Conservation (phyloP, 2,797 vertebrate genomes). For the Glossophaga mutica region DNA sequence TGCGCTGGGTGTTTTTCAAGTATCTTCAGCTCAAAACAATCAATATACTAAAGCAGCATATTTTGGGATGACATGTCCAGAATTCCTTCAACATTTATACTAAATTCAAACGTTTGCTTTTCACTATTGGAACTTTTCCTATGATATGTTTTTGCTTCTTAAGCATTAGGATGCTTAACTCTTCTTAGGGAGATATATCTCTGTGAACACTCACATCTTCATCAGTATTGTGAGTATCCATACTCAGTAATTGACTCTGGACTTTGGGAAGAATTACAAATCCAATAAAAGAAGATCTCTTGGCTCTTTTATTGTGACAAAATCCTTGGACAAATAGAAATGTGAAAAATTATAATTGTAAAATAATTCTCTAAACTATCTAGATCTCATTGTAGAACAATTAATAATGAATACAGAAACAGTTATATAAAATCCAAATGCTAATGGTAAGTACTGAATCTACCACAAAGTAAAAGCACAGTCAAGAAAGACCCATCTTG, state of each 20-base stretch:
- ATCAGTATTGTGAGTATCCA: not conserved
- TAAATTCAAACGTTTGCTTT: not conserved
- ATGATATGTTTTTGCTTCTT: not conserved
- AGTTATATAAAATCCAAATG: constrained; percentile 23
- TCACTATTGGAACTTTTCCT: not conserved
- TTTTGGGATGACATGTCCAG: not conserved
- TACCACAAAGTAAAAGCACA: constrained; percentile 25
- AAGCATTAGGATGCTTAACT: not conserved
- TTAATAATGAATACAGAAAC: constrained; percentile 44
- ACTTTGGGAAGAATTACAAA: constrained; percentile 22
- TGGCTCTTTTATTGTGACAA: constrained; percentile 30
- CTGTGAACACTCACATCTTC: not conserved
- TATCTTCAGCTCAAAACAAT: not conserved
- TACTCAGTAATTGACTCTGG: constrained; percentile 13
- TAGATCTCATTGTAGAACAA: constrained; percentile 23
- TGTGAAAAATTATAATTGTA: constrained; percentile 41
- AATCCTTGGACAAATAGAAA: constrained; percentile 42
- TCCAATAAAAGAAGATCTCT: constrained; percentile 22
- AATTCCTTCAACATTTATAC: not conserved
- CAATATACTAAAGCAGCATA: not conserved
- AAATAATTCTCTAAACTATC: constrained; percentile 24
- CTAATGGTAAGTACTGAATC: constrained; percentile 54
- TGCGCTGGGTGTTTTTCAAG: not conserved
- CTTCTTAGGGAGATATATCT: not conserved
- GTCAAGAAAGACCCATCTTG: constrained; percentile 35